Evolutionary conservation across 2,797 vertebrate species (phyloP), one percentile per base, ranked within the genome.

Genomic region (Harpagifer antarcticus): DNA sequence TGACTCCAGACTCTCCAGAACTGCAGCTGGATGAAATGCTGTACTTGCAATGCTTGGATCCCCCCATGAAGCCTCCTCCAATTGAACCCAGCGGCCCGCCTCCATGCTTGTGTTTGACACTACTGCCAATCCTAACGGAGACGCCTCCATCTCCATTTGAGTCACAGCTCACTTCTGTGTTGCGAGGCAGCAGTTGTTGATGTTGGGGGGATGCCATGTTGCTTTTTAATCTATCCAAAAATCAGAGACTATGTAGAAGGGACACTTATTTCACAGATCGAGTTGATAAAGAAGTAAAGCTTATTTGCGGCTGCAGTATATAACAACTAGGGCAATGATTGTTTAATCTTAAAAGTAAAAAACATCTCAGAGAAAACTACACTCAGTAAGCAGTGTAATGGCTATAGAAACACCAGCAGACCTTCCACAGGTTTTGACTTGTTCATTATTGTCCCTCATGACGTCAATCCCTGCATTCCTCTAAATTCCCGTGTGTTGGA

Each of bases 11-110:
- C 86, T 97, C 97, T 43, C 96, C 97, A 0, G 97, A 99, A 90
- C 98, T 98, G 82, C 97, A 98, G 94, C 98, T 99, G 87, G 97
- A 98, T 6, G 98, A 98, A 90, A 99, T 97, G 93, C 97, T 98
- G 94, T 97, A 97, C 89, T 98, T 99, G 93, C 96, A 96, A 73
- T 94, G 96, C 87, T 96, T 97, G 86, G 96, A 92, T 61, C 94
- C 95, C 71, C 94, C 92, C 1, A 92, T 92, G 72, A 93, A 86
- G 27, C 91, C 90, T 68, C 89, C 88, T 54, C 94, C 95, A 20
- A 94, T 85, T 9, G 92, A 90, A 54, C 91, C 87, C 23, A 93
- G 79, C 2, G 90, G 89, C 65, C 91, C 91, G 31, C 88, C 88
- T 65, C 84, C 91, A 0, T 93, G 94, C 82, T 93, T 94, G 91